phyloP scores from a whole-genome alignment of 2,113 vertebrate genomes.

The Enhydra lutris region DNA sequence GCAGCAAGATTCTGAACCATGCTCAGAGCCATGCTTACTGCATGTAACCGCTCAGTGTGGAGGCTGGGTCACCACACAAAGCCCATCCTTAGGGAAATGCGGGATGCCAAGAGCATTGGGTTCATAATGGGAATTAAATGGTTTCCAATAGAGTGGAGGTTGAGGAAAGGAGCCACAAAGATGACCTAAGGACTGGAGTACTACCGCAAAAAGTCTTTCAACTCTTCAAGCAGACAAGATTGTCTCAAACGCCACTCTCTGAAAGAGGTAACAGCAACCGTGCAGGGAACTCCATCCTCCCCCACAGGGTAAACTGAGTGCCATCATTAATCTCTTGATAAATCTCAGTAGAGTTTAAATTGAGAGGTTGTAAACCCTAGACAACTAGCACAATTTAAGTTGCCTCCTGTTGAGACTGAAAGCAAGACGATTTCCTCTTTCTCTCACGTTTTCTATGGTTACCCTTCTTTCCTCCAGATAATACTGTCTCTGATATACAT shows the following conservation, averaged over 20 bases:
- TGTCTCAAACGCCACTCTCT: neutral
- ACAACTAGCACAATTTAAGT: neutral
- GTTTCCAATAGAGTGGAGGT: neutral
- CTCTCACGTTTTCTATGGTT: neutral
- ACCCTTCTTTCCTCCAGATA: neutral
- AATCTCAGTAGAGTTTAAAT: slow-evolving; percentile 1
- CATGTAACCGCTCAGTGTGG: neutral
- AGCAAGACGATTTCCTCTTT: neutral
- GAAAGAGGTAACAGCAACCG: neutral
- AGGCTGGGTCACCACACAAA: neutral
- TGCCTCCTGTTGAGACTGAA: neutral
- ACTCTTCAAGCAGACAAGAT: neutral
- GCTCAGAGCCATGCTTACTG: neutral
- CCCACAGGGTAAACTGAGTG: neutral
- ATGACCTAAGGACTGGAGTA: neutral
- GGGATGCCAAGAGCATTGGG: neutral
- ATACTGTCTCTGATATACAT: neutral
- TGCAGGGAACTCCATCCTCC: neutral
- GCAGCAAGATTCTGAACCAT: neutral
- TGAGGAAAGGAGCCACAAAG: neutral
- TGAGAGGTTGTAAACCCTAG: neutral
- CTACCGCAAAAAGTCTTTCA: neutral
- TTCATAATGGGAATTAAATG: neutral
- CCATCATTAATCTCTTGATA: slow-evolving; percentile 24
- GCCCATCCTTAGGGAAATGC: neutral